These are phyloP conservation scores for Chaetoderma sp. DNA, from an alignment of 2,888 invertebrate genomes.

Conservation along the genomic window DNA sequence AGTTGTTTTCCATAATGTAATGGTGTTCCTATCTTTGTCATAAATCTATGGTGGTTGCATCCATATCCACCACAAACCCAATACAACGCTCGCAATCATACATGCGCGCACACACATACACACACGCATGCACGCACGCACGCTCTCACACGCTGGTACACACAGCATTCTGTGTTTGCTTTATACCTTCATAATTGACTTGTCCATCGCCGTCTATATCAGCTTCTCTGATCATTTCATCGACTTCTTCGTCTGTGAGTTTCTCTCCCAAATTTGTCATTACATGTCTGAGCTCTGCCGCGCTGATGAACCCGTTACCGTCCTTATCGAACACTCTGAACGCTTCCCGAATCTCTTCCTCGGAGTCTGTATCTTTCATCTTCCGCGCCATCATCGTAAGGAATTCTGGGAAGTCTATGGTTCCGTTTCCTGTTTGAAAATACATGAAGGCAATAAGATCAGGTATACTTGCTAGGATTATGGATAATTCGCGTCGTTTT, in stretches of 20 bases:
- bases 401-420: constrained; percentile 99
- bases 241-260: constrained; percentile 98
- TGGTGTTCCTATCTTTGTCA: too few species aligned
- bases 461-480: too few species aligned
- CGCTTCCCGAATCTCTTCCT: constrained; percentile 98
- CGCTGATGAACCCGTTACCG: constrained; percentile 98
- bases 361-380: constrained; percentile 99
- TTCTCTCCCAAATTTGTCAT: constrained; percentile 99
- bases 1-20: too few species aligned
- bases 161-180: too few species aligned
- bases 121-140: too few species aligned
- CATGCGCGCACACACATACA: too few species aligned
- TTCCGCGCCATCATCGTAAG: constrained; percentile 99
- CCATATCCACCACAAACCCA: too few species aligned
- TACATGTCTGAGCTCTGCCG: constrained; percentile 97
- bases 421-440: constrained; percentile 86
- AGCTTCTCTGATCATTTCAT: constrained; percentile 99
- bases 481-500: too few species aligned
- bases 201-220: constrained; percentile 99
- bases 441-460: too few species aligned
- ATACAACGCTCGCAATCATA: too few species aligned
- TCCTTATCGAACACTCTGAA: constrained; percentile 99
- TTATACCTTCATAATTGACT: constrained; percentile 89
- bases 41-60: too few species aligned
- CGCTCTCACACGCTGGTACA: too few species aligned